phyloP scores from a whole-genome alignment of 2,113 vertebrate species.

The Falco punctatus region DNA sequence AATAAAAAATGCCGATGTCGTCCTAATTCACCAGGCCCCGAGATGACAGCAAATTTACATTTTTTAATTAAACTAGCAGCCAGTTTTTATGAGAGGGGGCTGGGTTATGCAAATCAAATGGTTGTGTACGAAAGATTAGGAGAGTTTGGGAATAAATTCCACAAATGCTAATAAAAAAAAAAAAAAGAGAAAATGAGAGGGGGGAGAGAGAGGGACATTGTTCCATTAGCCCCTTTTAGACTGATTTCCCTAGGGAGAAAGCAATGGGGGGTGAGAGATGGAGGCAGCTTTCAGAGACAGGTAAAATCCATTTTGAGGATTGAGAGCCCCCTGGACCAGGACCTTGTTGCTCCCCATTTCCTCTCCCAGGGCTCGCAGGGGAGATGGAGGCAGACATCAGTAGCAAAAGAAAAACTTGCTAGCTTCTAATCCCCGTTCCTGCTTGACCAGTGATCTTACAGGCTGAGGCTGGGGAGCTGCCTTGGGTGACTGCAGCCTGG shows the following conservation, averaged over 20 bases:
- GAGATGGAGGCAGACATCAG: background rate
- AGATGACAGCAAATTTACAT: conserved; percentile 99
- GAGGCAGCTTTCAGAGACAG: conserved; percentile 72
- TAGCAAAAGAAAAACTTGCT: background rate
- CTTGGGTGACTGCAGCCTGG: fast-evolving
- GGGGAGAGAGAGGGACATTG: conserved; percentile 82
- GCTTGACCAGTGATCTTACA: background rate
- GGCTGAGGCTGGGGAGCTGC: background rate
- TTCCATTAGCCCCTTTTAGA: conserved; percentile 96
- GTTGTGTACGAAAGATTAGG: conserved; percentile 99
- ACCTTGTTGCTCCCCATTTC: conserved; percentile 52
- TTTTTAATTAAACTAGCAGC: conserved; percentile 99
- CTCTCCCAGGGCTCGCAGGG: background rate
- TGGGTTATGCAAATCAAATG: conserved; percentile 99
- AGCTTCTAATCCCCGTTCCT: background rate
- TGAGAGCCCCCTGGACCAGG: conserved; percentile 58
- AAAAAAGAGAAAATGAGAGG: conserved; percentile 67
- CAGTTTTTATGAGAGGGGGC: conserved; percentile 99
- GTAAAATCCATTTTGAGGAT: conserved; percentile 71
- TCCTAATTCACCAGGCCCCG: conserved; percentile 98
- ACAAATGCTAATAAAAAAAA: conserved; percentile 91
- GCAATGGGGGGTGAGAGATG: conserved; percentile 51
- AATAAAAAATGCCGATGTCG: conserved; percentile 99
- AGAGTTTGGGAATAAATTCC: conserved; percentile 99
- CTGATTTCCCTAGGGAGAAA: conserved; percentile 86